Conservation (phyloP, 2,113 vertebrate genomes). For the Catharus minimus region DNA sequence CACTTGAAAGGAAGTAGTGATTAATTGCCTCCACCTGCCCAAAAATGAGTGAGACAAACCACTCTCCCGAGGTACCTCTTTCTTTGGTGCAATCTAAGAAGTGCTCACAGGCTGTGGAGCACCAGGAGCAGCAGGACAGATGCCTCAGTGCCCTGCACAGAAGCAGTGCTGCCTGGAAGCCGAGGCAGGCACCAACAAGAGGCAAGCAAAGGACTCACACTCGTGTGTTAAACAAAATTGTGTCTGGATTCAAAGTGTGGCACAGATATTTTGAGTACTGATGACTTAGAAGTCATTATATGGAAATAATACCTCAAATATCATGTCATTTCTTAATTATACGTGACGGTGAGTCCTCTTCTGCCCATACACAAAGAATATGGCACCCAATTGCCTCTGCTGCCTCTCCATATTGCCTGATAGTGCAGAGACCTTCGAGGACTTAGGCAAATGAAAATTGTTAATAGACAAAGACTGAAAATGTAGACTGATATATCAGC, state of each 20-base stretch:
- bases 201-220: not conserved
- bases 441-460: not conserved
- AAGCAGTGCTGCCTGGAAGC: not conserved
- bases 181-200: not conserved
- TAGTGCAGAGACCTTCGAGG: not conserved
- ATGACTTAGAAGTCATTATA: not conserved
- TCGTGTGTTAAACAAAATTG: not conserved
- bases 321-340: accelerated
- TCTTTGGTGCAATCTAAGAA: not conserved
- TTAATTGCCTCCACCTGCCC: not conserved
- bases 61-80: not conserved
- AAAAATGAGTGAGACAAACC: not conserved
- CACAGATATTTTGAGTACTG: not conserved
- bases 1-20: not conserved
- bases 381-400: not conserved
- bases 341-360: not conserved
- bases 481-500: not conserved
- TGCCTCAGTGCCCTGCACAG: not conserved
- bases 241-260: not conserved
- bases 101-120: not conserved
- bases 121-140: not conserved
- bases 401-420: not conserved
- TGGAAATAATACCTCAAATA: not conserved
- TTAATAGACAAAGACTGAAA: not conserved
- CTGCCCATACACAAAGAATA: not conserved